A percentile compares a stretch with the other conserved stretches of the same genome.
Evolutionary conservation across 2,797 vertebrate species (phyloP).

Genomic region (Varecia variegata): DNA sequence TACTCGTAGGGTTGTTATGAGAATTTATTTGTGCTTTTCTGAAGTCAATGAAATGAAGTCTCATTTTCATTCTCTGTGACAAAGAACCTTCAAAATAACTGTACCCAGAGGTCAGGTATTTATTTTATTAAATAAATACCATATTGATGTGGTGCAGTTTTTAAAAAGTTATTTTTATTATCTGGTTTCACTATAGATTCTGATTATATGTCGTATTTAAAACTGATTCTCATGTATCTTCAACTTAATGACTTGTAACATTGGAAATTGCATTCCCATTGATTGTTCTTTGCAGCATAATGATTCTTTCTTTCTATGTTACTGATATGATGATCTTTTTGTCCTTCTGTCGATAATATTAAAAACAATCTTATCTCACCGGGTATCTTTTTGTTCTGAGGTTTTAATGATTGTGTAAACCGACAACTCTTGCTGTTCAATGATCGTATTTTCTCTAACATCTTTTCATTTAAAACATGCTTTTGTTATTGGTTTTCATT

Average conservation of each 20-base stretch:
- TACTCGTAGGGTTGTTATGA: not conserved
- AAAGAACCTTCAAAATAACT: constrained; percentile 22
- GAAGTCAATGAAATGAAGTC: not conserved
- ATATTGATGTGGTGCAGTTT: constrained; percentile 54
- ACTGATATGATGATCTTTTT: constrained; percentile 60
- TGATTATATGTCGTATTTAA: constrained; percentile 63
- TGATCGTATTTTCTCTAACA: constrained; percentile 56
- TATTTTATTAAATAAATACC: constrained; percentile 60
- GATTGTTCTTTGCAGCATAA: constrained; percentile 53
- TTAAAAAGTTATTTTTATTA: constrained; percentile 64
- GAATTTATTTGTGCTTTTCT: not conserved
- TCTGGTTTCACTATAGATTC: constrained; percentile 39
- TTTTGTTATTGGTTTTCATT: constrained; percentile 70
- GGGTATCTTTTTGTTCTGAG: constrained; percentile 52
- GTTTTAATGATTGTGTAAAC: constrained; percentile 33
- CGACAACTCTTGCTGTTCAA: constrained; percentile 47
- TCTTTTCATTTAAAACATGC: constrained; percentile 36
- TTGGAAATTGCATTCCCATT: constrained; percentile 70
- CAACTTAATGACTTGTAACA: constrained; percentile 63
- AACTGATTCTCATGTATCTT: constrained; percentile 64
- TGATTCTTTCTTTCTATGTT: constrained; percentile 60
- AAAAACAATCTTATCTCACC: constrained; percentile 57
- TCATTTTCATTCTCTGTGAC: constrained; percentile 31
- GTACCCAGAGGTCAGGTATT: not conserved
- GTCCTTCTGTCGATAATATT: constrained; percentile 60